Percentiles rank a stretch among this genome's conserved stretches.
phyloP scores from a whole-genome alignment of 1,140 invertebrate genomes.

The Araneus ventricosus region DNA sequence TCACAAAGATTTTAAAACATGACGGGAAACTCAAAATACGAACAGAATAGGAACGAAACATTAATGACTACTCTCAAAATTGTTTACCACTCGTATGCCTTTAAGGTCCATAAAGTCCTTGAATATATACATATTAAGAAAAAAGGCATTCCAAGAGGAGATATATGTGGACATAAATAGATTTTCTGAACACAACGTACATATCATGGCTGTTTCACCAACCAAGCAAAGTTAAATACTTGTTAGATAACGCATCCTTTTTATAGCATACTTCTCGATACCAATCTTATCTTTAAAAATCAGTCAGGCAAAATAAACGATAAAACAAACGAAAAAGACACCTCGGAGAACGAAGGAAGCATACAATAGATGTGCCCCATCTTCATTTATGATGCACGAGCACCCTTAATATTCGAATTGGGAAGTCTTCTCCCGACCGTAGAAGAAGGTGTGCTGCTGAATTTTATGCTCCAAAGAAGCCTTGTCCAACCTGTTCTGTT shows the following conservation, averaged over 20 bases:
- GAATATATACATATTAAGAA: too few relatives aligned
- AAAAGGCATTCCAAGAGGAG: too few relatives aligned
- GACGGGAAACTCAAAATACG: too few relatives aligned
- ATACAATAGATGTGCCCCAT: too few relatives aligned
- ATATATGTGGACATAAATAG: background rate
- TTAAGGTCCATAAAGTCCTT: too few relatives aligned
- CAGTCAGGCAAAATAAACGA: background rate
- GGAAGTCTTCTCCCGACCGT: background rate
- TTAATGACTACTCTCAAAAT: too few relatives aligned
- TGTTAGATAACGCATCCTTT: background rate
- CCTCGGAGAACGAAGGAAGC: background rate
- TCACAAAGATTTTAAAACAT: too few relatives aligned
- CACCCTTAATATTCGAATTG: background rate
- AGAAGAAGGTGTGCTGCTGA: background rate
- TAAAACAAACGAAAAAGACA: background rate
- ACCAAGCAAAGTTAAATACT: background rate
- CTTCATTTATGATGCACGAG: conserved; percentile 1
- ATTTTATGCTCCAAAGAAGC: background rate
- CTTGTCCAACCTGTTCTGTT: background rate
- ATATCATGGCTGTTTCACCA: background rate
- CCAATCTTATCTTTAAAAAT: conserved; percentile 7
- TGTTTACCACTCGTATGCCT: too few relatives aligned
- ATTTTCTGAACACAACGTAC: background rate
- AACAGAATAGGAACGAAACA: too few relatives aligned
- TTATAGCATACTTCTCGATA: background rate